Percentiles rank a stretch among this genome's conserved stretches.
Conservation (phyloP, 1,140 invertebrate species). For the Pogonognathellus flavescens region DNA sequence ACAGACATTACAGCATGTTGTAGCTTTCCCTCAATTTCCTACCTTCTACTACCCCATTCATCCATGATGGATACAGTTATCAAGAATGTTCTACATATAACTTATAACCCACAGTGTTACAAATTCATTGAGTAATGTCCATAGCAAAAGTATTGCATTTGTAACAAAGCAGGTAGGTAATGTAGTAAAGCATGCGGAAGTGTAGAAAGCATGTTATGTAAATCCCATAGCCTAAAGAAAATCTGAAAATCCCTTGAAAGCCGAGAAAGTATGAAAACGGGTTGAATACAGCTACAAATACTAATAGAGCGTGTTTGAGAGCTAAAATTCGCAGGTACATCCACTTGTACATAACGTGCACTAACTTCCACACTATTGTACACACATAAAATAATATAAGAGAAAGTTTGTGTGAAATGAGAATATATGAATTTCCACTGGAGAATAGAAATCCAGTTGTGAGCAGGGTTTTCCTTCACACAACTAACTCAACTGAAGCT, state of each 20-base stretch:
- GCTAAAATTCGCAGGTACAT: background rate
- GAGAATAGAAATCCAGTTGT: constrained; percentile 16
- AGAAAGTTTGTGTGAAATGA: constrained; percentile 23
- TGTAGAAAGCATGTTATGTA: constrained; percentile 26
- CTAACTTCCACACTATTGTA: too few species aligned
- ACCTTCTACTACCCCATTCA: too few species aligned
- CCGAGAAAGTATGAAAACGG: background rate
- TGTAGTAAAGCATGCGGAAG: background rate
- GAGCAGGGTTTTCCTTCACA: background rate
- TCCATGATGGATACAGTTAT: too few species aligned
- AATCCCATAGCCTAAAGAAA: constrained; percentile 23
- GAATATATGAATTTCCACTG: constrained; percentile 29
- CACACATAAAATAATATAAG: background rate
- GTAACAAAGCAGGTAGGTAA: background rate
- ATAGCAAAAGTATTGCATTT: too few species aligned
- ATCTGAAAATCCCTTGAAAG: constrained; percentile 22
- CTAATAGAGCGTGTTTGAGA: background rate
- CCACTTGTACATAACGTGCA: too few species aligned
- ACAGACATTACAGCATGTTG: too few species aligned
- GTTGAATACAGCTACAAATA: background rate
- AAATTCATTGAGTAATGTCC: too few species aligned
- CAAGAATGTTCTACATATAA: too few species aligned
- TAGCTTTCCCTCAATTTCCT: too few species aligned
- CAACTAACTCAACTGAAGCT: background rate
- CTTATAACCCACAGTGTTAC: too few species aligned